Evolutionary conservation across 2,888 invertebrate genomes (phyloP).

Genomic region (Cerastoderma edule): DNA sequence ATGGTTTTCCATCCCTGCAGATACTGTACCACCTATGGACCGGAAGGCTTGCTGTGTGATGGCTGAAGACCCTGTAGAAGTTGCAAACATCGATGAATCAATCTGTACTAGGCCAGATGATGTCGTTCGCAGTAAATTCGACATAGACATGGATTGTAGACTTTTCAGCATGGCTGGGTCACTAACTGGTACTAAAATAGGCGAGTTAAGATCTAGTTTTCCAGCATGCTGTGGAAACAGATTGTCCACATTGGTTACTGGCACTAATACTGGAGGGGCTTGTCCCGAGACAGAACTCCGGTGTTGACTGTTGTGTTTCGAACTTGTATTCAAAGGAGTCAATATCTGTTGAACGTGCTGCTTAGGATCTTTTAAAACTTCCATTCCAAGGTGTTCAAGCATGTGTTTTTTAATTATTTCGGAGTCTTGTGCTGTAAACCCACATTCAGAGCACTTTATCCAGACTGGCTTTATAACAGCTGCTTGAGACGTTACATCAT

Average conservation of each 20-base stretch:
- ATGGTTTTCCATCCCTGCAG: neutral
- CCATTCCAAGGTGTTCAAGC: constrained; percentile 70
- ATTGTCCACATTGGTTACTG: constrained; percentile 33
- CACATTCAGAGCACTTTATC: constrained; percentile 81
- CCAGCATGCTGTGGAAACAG: constrained; percentile 34
- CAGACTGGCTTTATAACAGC: constrained; percentile 65
- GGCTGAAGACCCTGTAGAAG: constrained; percentile 1
- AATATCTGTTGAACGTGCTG: constrained; percentile 10
- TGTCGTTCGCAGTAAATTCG: neutral
- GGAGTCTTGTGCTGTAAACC: constrained; percentile 75
- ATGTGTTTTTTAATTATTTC: constrained; percentile 77
- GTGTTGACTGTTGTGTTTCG: constrained; percentile 8
- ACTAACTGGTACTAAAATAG: constrained; percentile 53
- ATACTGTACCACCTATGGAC: neutral
- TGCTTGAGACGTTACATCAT: constrained; percentile 29
- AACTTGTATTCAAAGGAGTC: neutral
- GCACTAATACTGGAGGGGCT: constrained; percentile 40
- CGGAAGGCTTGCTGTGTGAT: constrained; percentile 1
- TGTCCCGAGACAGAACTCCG: constrained; percentile 39
- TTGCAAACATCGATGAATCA: neutral
- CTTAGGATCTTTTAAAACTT: neutral
- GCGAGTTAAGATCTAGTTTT: constrained; percentile 48
- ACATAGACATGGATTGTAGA: constrained; percentile 14
- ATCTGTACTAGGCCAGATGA: constrained; percentile 4
- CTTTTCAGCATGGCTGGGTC: constrained; percentile 36